Conservation (phyloP, 1,140 invertebrate genomes). For the Brachionus paranguensis region DNA sequence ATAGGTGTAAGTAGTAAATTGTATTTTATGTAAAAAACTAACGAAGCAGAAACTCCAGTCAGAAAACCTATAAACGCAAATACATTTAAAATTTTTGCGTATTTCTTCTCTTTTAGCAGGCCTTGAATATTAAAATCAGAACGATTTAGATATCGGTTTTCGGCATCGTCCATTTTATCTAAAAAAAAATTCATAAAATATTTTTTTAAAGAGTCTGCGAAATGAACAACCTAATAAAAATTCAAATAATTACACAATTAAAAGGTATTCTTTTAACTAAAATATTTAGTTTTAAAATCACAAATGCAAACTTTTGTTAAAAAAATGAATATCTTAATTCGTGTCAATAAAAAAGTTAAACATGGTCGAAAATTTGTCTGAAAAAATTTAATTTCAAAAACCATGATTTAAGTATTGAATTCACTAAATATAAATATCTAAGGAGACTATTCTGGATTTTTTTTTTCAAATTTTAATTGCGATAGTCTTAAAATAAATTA, state of each 20-base stretch:
- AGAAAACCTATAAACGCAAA: conserved; percentile 5
- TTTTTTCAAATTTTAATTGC: no score
- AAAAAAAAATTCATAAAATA: background rate
- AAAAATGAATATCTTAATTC: background rate
- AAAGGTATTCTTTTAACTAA: no score
- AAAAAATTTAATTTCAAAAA: background rate
- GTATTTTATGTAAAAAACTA: conserved; percentile 24
- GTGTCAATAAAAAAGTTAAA: background rate
- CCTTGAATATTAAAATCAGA: conserved; percentile 13
- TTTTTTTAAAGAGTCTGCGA: no score
- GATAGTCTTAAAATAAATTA: no score
- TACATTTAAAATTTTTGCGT: background rate
- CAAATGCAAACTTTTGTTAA: background rate
- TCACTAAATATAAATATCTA: no score
- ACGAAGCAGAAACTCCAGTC: background rate
- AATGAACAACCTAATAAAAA: no score
- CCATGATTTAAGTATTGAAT: no score
- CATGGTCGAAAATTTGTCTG: background rate
- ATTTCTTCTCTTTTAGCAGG: conserved; percentile 27
- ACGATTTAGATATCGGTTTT: conserved; percentile 16
- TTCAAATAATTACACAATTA: background rate
- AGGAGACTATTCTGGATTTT: no score
- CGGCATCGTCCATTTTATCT: conserved; percentile 5
- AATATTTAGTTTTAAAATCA: no score
- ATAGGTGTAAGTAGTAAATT: conserved; percentile 1